phyloP scores from a whole-genome alignment of 1,140 invertebrate genomes.

The Drosophila miranda region DNA sequence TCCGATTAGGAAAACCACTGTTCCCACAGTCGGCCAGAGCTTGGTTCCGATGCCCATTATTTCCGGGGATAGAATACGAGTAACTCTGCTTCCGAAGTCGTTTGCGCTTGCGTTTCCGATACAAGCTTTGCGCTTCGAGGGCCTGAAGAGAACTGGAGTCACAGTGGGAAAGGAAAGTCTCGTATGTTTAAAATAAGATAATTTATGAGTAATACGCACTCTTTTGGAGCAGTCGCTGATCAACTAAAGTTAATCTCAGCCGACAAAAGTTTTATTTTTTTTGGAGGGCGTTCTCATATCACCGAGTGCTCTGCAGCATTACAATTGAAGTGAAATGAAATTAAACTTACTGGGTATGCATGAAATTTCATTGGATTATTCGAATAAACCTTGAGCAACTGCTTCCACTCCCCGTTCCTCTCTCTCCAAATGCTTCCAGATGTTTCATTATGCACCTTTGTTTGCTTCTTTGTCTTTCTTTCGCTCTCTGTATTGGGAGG shows the following conservation, averaged over 20 bases:
- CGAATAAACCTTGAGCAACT: too few relatives aligned
- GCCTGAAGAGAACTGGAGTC: background rate
- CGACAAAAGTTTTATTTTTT: slow-evolving; percentile 3
- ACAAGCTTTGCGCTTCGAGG: too few relatives aligned
- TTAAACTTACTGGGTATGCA: too few relatives aligned
- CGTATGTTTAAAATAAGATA: slow-evolving; percentile 7
- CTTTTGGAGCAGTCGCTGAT: background rate
- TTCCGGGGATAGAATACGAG: slow-evolving; percentile 18
- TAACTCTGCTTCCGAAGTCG: slow-evolving; percentile 14
- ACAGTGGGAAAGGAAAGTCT: slow-evolving; percentile 3
- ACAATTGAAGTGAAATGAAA: too few relatives aligned
- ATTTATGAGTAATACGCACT: slow-evolving; percentile 5
- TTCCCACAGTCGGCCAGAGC: slow-evolving; percentile 5
- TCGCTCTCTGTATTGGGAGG: too few relatives aligned
- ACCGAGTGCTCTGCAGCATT: too few relatives aligned
- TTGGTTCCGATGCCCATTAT: slow-evolving; percentile 34
- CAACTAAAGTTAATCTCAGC: slow-evolving; percentile 13
- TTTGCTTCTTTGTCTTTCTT: too few relatives aligned
- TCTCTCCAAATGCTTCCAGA: too few relatives aligned
- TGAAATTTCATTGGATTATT: too few relatives aligned
- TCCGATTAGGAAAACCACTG: background rate
- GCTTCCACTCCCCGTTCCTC: too few relatives aligned
- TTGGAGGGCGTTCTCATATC: slow-evolving; percentile 21
- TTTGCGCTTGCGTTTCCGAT: too few relatives aligned
- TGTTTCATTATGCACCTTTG: too few relatives aligned